phyloP scores from a whole-genome alignment of 2,888 invertebrate species.

The Spilosoma lubricipeda region DNA sequence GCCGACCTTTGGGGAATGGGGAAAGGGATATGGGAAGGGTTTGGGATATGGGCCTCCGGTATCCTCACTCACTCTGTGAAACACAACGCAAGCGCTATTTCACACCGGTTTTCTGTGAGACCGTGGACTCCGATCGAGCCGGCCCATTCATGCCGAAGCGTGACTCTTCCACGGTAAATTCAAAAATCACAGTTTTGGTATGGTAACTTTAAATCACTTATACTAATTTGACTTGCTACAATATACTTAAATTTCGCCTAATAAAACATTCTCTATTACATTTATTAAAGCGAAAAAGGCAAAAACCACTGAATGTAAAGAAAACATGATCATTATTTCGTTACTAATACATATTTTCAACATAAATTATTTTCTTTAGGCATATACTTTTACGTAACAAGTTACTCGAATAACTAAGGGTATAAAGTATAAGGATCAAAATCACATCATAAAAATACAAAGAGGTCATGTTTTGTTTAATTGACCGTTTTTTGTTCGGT shows the following conservation, averaged over 20 bases:
- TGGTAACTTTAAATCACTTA: background rate
- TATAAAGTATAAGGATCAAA: constrained; percentile 1
- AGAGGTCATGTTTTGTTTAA: background rate
- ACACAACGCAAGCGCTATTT: too few relatives aligned
- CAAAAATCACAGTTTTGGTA: too few relatives aligned
- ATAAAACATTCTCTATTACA: background rate
- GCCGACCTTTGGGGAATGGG: too few relatives aligned
- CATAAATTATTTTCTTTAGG: background rate
- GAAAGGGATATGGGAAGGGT: too few relatives aligned
- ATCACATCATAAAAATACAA: background rate
- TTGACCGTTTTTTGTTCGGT: background rate
- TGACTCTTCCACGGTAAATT: too few relatives aligned
- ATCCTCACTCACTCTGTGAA: too few relatives aligned
- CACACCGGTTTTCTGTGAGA: too few relatives aligned
- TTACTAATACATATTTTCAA: background rate
- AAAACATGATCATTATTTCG: constrained; percentile 1
- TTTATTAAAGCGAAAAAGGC: background rate
- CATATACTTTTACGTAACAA: background rate
- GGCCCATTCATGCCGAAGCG: too few relatives aligned
- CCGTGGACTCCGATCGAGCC: too few relatives aligned
- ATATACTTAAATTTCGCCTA: background rate
- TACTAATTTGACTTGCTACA: background rate
- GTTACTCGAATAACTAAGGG: background rate
- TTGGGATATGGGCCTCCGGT: too few relatives aligned
- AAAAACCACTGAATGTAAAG: background rate